These are phyloP conservation scores for Drosophila prostipennis DNA, from an alignment of 2,888 invertebrate genomes.

Conservation along the genomic window DNA sequence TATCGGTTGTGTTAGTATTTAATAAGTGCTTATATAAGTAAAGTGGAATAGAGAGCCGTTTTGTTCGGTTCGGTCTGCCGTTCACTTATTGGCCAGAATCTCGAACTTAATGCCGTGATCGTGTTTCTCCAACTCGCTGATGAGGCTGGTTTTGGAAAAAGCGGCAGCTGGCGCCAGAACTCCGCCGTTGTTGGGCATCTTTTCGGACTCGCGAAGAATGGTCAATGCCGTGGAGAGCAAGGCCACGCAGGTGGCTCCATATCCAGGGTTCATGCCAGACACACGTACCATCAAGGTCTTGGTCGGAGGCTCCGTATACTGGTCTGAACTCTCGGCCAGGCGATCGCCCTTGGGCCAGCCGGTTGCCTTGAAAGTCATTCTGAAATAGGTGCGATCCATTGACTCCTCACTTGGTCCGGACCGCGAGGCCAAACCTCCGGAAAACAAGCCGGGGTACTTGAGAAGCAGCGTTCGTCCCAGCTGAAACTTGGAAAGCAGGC, in stretches of 20 bases:
- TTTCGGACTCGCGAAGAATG: slow-evolving; percentile 89
- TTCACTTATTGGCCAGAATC: slow-evolving; percentile 84
- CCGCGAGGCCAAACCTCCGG: slow-evolving; percentile 88
- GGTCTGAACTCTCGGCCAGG: slow-evolving; percentile 85
- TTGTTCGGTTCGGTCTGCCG: not conserved
- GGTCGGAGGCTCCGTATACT: slow-evolving; percentile 86
- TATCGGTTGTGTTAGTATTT: slow-evolving; percentile 1
- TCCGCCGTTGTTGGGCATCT: slow-evolving; percentile 93
- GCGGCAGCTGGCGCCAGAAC: slow-evolving; percentile 94
- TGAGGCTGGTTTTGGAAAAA: slow-evolving; percentile 91
- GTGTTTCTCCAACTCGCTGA: slow-evolving; percentile 88
- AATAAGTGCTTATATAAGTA: slow-evolving; percentile 12
- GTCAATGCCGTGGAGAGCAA: slow-evolving; percentile 90
- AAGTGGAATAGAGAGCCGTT: not conserved
- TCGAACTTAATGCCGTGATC: slow-evolving; percentile 89
- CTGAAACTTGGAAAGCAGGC: slow-evolving; percentile 86
- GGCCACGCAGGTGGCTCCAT: slow-evolving; percentile 91
- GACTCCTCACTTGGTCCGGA: slow-evolving; percentile 88
- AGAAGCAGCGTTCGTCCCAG: slow-evolving; percentile 88
- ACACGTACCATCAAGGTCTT: slow-evolving; percentile 89
- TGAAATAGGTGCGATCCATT: slow-evolving; percentile 87
- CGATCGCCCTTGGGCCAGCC: slow-evolving; percentile 90
- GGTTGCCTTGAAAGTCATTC: slow-evolving; percentile 89
- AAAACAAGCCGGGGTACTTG: slow-evolving; percentile 89
- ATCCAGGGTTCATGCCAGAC: slow-evolving; percentile 86